Base-by-base conservation (phyloP, 2,888 invertebrate genomes). In the Sturmia bella region DNA sequence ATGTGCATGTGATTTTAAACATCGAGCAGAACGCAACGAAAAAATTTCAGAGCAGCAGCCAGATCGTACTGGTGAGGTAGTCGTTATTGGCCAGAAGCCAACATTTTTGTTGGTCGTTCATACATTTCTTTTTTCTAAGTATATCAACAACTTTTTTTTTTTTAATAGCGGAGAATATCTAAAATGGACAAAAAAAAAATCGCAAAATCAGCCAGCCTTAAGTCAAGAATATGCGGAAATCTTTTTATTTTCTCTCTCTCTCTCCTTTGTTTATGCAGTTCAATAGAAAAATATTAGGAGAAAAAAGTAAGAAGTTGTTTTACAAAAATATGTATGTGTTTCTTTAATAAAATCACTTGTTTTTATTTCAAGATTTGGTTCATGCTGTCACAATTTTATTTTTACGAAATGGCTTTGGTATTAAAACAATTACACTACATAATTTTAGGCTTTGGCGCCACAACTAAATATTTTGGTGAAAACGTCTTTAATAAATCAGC, bases 151-250 rank as follows among this genome's bases (percentile, higher is more conserved):
- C 63, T 64, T 69, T 73, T 77, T 73, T 73, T 74, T 64, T 69
- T 73, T 77, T 73, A 77, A 77, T 69, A 81, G 73, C 69, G 63
- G 21, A 52, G 57, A 69, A n/a, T n/a, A n/a, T n/a, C n/a, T n/a
- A 77, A 64, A 74, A 74, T 81, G 57, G 63, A 52, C 48, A 73
- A 61, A 69, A 59, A 59, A 73, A 43, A 21, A 45, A 17, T 64
- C 37, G 39, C 43, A 2, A 66, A 52, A 72, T 56, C 37, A 56
- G 68, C 64, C 37, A 56, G 68, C 64, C 50, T 77, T 54, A 69
- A 48, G 43, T 21, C 48, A 45, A 50, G 59, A 81, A 82, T 57
- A 82, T 78, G 82, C 82, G 82, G 82, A 82, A 78, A 82, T 78
- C 41, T 54, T 41, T 41, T 63, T 81, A 74, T 54, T 69, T 17